Conservation (phyloP, 2,888 invertebrate genomes). For the Sarcophaga rosellei region DNA sequence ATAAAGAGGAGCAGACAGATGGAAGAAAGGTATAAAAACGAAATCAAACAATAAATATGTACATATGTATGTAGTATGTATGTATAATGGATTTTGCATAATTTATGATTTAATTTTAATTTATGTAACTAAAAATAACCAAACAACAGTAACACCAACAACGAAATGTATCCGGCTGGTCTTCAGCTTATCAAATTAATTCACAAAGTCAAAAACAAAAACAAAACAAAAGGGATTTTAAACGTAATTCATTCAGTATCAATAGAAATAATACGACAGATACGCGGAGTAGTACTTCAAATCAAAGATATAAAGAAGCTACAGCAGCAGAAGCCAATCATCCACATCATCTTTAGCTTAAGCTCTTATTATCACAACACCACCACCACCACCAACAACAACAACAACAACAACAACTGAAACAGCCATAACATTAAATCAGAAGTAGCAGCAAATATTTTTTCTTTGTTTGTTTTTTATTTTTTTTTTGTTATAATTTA, state of each 20-base stretch:
- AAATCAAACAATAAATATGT: no score
- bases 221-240: constrained; percentile 4
- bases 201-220: neutral
- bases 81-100: constrained; percentile 71
- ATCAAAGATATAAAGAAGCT: constrained; percentile 28
- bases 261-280: constrained; percentile 51
- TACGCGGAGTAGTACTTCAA: neutral
- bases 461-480: neutral
- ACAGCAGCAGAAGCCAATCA: constrained; percentile 49
- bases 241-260: constrained; percentile 50
- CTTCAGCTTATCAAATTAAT: constrained; percentile 14
- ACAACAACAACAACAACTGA: constrained; percentile 1
- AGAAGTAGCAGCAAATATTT: neutral
- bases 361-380: neutral
- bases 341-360: constrained; percentile 60
- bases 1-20: no score
- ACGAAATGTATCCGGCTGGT: no score
- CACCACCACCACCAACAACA: constrained; percentile 29
- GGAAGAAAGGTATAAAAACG: no score
- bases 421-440: neutral
- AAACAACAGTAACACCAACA: constrained; percentile 3
- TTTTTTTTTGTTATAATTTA: neutral
- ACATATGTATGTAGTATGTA: no score
- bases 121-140: constrained; percentile 56
- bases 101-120: constrained; percentile 78